phyloP scores from a whole-genome alignment of 2,797 vertebrate genomes.

The Macropodus opercularis region DNA sequence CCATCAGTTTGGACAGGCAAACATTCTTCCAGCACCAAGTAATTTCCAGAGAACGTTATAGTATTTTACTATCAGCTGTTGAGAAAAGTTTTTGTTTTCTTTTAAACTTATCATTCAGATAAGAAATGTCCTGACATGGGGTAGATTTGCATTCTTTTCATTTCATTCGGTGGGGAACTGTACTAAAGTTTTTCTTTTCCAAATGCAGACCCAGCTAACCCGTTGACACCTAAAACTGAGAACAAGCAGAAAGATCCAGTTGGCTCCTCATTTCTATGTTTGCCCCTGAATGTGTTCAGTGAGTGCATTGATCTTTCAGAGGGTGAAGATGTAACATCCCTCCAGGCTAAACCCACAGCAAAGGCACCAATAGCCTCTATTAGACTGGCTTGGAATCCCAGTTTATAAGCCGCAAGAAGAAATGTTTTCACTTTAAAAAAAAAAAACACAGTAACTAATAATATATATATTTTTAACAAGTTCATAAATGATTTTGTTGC shows the following conservation, averaged over 20 bases:
- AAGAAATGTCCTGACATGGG: background rate
- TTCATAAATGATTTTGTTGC: too few species aligned
- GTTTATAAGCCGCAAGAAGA: too few species aligned
- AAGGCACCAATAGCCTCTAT: background rate
- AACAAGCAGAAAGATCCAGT: background rate
- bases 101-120: background rate
- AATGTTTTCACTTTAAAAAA: too few species aligned
- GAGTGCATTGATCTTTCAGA: background rate
- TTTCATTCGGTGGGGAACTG: background rate
- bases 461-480: too few species aligned
- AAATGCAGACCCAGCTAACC: background rate
- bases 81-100: constrained; percentile 6
- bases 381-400: too few species aligned
- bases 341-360: background rate
- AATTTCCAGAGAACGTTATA: background rate
- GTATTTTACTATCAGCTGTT: too few species aligned
- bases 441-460: too few species aligned
- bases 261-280: background rate
- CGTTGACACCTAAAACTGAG: background rate
- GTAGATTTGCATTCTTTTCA: background rate
- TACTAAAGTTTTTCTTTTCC: background rate
- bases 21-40: background rate
- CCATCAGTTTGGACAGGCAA: background rate
- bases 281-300: background rate
- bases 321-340: background rate